These are phyloP conservation scores for Sinhomidia bicolor DNA, from an alignment of 2,888 invertebrate species.

Conservation along the genomic window DNA sequence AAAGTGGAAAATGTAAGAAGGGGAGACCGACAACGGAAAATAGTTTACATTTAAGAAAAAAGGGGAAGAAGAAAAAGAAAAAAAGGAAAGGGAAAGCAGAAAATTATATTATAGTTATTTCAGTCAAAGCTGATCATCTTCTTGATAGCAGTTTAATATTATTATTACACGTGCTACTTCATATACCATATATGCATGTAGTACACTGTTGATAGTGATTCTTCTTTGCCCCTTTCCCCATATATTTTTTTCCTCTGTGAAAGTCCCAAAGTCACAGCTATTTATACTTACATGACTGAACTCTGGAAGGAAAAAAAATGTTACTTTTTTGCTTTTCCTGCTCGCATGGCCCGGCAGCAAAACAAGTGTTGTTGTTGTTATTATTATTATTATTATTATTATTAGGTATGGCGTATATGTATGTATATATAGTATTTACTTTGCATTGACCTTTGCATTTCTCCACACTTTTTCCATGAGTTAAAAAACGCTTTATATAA, in stretches of 20 bases:
- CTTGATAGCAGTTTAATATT: constrained; percentile 65
- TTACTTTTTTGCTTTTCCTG: too few relatives aligned
- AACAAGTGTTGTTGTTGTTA: background rate
- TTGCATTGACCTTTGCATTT: constrained; percentile 39
- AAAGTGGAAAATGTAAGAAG: background rate
- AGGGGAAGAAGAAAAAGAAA: background rate
- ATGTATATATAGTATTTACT: background rate
- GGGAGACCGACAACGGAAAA: background rate
- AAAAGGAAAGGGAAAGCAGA: background rate
- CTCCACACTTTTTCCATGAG: background rate
- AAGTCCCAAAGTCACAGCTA: background rate
- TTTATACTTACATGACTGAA: background rate
- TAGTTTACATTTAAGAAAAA: background rate
- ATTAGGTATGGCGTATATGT: background rate
- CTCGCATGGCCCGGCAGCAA: background rate
- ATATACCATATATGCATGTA: constrained; percentile 55
- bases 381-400: too few relatives aligned
- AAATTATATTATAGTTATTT: constrained; percentile 64
- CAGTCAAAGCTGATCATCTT: constrained; percentile 59
- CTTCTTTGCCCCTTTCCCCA: background rate
- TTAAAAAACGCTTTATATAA: constrained; percentile 29
- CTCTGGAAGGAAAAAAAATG: background rate
- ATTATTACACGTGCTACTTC: constrained; percentile 63
- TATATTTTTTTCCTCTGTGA: background rate
- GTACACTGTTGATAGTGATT: background rate